Conservation (phyloP, 2,797 vertebrate genomes). For the Coccyzus lansbergi region DNA sequence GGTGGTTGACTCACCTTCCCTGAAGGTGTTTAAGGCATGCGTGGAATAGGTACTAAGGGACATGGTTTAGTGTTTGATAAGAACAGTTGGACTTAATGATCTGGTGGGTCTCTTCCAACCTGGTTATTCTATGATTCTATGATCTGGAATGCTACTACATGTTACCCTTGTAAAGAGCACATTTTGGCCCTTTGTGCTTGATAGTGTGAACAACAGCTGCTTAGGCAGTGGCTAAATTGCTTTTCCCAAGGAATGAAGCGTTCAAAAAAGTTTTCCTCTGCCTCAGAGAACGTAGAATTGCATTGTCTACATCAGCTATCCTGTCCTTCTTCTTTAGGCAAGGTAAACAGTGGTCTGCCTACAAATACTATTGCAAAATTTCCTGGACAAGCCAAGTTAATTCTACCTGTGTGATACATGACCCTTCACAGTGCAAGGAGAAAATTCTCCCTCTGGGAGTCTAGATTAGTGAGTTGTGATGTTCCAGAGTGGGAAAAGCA, state of each 20-base stretch:
- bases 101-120: too few relatives aligned
- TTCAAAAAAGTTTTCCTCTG: neutral
- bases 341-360: neutral
- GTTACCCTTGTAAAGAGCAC: neutral
- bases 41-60: too few relatives aligned
- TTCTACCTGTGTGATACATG: accelerated
- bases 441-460: neutral
- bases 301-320: accelerated
- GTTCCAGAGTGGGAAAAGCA: neutral
- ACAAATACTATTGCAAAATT: neutral
- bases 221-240: neutral
- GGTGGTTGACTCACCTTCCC: too few relatives aligned
- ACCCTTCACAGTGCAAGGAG: accelerated
- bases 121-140: too few relatives aligned
- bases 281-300: accelerated
- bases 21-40: too few relatives aligned
- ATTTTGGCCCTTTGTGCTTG: neutral
- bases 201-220: neutral
- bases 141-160: neutral
- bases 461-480: accelerated
- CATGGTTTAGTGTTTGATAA: too few relatives aligned
- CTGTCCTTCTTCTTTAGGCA: neutral
- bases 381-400: accelerated
- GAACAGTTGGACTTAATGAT: too few relatives aligned
- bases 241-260: neutral